Evolutionary conservation across 1,140 invertebrate genomes (phyloP).

Genomic region (Manduca sexta): DNA sequence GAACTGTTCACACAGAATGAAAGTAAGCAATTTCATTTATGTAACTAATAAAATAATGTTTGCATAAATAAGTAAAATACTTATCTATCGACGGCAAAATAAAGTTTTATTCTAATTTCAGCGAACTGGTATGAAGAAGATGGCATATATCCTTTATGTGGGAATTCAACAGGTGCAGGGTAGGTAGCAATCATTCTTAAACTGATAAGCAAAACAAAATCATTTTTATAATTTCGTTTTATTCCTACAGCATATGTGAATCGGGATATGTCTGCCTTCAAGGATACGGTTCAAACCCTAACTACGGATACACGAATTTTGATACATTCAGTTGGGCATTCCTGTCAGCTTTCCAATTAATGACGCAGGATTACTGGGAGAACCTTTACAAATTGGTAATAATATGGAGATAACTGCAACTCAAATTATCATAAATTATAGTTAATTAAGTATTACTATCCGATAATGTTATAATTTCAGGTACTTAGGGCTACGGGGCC

Average conservation of each 20-base stretch:
- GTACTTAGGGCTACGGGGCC: slow-evolving; percentile 94
- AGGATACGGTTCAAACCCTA: slow-evolving; percentile 96
- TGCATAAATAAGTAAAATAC: neutral
- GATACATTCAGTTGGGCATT: slow-evolving; percentile 98
- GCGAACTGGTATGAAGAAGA: slow-evolving; percentile 85
- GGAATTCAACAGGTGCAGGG: slow-evolving; percentile 92
- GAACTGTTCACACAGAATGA: slow-evolving; percentile 84
- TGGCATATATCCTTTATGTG: slow-evolving; percentile 85
- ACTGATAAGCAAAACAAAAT: too few species aligned
- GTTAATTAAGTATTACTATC: neutral
- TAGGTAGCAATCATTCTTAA: too few species aligned
- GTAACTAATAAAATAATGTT: neutral
- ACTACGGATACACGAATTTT: slow-evolving; percentile 98
- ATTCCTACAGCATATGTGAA: slow-evolving; percentile 81
- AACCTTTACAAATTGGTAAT: slow-evolving; percentile 95
- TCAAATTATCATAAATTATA: too few species aligned
- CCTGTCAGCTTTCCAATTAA: slow-evolving; percentile 95
- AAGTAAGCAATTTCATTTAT: slow-evolving; percentile 78
- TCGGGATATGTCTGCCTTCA: slow-evolving; percentile 91
- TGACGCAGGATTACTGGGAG: slow-evolving; percentile 99
- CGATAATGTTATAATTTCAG: slow-evolving; percentile 58
- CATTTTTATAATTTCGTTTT: too few species aligned
- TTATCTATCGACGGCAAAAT: neutral
- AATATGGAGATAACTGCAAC: too few species aligned
- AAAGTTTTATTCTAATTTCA: slow-evolving; percentile 68